These are phyloP conservation scores for Porites australiensis DNA, from an alignment of 64 coral and sea anemone genomes.

Conservation along the genomic window DNA sequence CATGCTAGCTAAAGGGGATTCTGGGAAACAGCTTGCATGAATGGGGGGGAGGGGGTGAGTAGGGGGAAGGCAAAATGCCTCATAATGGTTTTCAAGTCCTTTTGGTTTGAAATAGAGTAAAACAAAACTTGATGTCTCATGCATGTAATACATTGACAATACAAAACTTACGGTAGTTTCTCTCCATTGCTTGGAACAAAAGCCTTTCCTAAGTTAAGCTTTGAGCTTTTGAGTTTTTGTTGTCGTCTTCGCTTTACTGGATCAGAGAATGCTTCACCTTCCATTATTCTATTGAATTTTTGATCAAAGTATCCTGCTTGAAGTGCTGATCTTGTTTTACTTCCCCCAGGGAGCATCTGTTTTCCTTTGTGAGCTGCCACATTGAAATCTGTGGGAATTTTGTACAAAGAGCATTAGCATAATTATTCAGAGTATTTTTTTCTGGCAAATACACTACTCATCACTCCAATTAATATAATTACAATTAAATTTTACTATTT, in stretches of 20 bases:
- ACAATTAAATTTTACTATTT: too few relatives aligned
- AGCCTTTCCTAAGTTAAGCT: constrained; percentile 94
- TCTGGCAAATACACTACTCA: background rate
- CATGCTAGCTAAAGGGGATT: too few relatives aligned
- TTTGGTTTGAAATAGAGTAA: too few relatives aligned
- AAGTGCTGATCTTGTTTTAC: constrained; percentile 81
- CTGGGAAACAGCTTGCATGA: too few relatives aligned
- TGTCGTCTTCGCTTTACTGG: constrained; percentile 91
- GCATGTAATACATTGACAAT: background rate
- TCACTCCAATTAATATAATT: too few relatives aligned
- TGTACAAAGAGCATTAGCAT: background rate
- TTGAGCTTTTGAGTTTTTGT: constrained; percentile 78
- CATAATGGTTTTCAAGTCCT: too few relatives aligned
- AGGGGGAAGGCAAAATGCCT: too few relatives aligned
- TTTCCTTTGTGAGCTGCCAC: constrained; percentile 93
- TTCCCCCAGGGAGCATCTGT: constrained; percentile 96
- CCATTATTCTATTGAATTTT: constrained; percentile 93
- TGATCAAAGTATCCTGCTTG: constrained; percentile 98
- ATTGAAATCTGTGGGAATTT: constrained; percentile 83
- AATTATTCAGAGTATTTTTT: background rate
- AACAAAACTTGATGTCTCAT: too few relatives aligned
- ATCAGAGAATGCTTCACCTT: constrained; percentile 86
- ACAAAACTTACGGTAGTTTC: constrained; percentile 88
- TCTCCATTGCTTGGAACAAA: constrained; percentile 97
- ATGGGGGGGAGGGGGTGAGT: too few relatives aligned